Conservation (phyloP, 2,888 invertebrate genomes). For the Nezara viridula region DNA sequence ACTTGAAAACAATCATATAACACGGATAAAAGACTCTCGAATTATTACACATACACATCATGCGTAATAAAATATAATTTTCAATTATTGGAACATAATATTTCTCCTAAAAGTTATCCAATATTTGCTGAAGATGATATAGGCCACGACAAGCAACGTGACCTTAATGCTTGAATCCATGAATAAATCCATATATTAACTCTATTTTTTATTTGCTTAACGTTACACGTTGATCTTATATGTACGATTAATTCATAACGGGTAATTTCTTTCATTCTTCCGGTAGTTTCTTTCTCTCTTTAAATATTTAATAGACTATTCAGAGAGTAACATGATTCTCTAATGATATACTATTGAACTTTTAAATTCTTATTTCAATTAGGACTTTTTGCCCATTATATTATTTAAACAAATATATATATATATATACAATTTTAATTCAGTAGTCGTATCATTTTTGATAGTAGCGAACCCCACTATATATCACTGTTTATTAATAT, state of each 20-base stretch:
- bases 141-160: background rate
- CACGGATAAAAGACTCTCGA: background rate
- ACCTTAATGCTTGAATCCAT: constrained; percentile 1
- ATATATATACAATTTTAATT: too few species aligned
- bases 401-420: too few species aligned
- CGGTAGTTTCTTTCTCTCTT: too few species aligned
- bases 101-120: background rate
- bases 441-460: too few species aligned
- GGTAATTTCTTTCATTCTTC: background rate
- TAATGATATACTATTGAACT: too few species aligned
- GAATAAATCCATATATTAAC: constrained; percentile 15
- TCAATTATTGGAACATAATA: background rate
- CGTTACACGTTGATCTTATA: background rate
- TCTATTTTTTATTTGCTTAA: background rate
- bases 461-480: too few species aligned
- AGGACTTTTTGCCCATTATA: too few species aligned
- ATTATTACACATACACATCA: background rate
- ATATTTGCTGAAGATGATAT: background rate
- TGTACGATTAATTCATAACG: constrained; percentile 4
- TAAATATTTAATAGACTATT: background rate
- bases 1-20: too few species aligned
- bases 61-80: background rate
- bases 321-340: background rate
- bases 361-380: too few species aligned
- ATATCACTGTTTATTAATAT: too few species aligned